Evolutionary conservation across 2,113 vertebrate species (phyloP).

Genomic region (Tyto alba): DNA sequence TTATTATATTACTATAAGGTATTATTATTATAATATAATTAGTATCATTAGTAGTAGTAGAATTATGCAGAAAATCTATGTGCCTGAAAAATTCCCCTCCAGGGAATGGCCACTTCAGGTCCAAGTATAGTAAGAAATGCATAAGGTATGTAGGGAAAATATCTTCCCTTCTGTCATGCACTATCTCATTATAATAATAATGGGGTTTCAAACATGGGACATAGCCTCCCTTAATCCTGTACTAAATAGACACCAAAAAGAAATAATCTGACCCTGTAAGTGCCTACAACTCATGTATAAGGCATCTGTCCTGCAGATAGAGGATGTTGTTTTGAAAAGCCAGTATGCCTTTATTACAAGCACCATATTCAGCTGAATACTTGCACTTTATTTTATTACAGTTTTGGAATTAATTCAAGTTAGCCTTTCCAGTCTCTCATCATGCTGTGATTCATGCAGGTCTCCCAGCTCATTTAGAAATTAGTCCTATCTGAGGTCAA

Average conservation of each 20-base stretch:
- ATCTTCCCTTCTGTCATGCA: not conserved
- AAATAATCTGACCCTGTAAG: not conserved
- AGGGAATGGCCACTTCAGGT: not conserved
- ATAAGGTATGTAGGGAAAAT: not conserved
- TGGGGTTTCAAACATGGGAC: not conserved
- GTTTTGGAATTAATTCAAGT: not conserved
- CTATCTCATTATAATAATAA: not conserved
- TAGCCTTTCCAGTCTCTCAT: not conserved
- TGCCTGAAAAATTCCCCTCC: not conserved
- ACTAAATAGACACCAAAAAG: not conserved
- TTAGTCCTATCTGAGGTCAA: not conserved
- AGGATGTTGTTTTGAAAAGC: not conserved
- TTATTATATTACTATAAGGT: not conserved
- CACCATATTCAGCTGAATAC: not conserved
- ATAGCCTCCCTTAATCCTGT: not conserved
- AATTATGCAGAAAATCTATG: not conserved
- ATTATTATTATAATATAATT: not conserved
- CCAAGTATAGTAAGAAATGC: not conserved
- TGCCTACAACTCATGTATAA: not conserved
- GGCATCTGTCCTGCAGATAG: not conserved
- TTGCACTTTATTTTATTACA: not conserved
- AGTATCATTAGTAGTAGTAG: not conserved
- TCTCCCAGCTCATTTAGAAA: not conserved
- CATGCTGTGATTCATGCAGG: not conserved
- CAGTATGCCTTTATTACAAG: not conserved